Conservation (phyloP, 2,797 vertebrate species). For the Semotilus atromaculatus region DNA sequence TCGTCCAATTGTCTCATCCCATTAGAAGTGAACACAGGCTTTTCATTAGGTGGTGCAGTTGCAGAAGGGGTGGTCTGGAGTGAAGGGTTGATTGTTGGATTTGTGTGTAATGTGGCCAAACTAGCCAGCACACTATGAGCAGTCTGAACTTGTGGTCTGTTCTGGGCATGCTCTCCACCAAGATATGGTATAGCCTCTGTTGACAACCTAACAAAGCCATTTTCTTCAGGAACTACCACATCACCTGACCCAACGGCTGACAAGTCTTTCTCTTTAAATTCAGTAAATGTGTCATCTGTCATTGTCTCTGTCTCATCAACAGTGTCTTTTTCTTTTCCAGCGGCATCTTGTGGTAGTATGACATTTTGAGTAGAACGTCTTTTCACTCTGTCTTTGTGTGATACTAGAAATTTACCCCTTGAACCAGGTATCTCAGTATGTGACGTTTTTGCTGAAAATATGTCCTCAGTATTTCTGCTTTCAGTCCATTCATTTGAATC, state of each 20-base stretch:
- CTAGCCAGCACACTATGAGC: conserved; percentile 52
- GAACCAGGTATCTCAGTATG: conserved; percentile 46
- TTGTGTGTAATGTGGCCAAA: conserved; percentile 44
- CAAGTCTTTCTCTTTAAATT: conserved; percentile 55
- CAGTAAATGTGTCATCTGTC: conserved; percentile 45
- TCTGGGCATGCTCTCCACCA: conserved; percentile 64
- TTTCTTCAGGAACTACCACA: conserved; percentile 43
- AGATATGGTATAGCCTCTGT: conserved; percentile 52
- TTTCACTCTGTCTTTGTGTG: conserved; percentile 61
- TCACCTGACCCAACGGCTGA: conserved; percentile 68
- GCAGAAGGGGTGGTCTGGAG: conserved; percentile 51
- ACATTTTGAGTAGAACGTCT: conserved; percentile 58
- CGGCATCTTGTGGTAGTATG: conserved; percentile 61
- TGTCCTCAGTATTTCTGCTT: not conserved
- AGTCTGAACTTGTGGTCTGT: conserved; percentile 67
- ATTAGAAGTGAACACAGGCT: conserved; percentile 39
- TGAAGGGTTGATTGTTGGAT: conserved; percentile 45
- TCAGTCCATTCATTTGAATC: conserved; percentile 17
- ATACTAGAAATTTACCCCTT: conserved; percentile 49
- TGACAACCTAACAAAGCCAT: conserved; percentile 49
- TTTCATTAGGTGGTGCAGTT: conserved; percentile 55
- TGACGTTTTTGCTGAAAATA: conserved; percentile 35
- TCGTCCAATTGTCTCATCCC: conserved; percentile 45
- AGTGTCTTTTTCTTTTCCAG: conserved; percentile 47
- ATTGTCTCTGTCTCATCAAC: conserved; percentile 45